These are phyloP conservation scores for Papio anubis DNA, from an alignment of 2,113 vertebrate species.

Conservation along the genomic window DNA sequence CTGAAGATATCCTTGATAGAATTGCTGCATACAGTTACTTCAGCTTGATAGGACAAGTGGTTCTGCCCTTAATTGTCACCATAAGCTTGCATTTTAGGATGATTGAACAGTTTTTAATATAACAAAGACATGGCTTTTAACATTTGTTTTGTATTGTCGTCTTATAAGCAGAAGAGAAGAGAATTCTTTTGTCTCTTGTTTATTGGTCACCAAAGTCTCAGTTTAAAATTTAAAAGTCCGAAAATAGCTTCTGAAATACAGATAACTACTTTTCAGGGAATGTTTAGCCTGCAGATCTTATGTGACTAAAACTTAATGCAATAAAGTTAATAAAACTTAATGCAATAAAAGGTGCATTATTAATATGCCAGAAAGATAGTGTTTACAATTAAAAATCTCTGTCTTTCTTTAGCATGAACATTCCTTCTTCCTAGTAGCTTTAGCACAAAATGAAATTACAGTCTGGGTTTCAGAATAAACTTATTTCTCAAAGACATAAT, in stretches of 20 bases:
- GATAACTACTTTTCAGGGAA: background rate
- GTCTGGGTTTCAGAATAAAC: slow-evolving; percentile 21
- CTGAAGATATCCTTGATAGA: background rate
- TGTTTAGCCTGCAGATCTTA: slow-evolving; percentile 25
- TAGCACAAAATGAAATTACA: background rate
- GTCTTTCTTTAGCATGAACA: background rate
- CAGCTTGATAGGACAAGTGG: background rate
- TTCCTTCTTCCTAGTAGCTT: background rate
- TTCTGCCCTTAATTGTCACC: background rate
- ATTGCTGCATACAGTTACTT: background rate
- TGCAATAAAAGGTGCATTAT: background rate
- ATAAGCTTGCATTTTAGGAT: background rate
- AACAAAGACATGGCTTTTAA: background rate
- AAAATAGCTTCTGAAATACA: slow-evolving; percentile 39
- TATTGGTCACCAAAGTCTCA: background rate
- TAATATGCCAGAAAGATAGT: background rate
- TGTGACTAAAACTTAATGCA: background rate
- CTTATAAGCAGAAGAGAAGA: background rate
- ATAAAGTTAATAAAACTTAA: background rate
- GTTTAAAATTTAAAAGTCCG: slow-evolving; percentile 43
- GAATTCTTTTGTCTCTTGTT: slow-evolving; percentile 16
- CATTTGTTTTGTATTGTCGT: background rate
- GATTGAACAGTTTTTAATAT: background rate
- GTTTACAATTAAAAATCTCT: background rate
- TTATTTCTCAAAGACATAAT: slow-evolving; percentile 10